phyloP scores from a whole-genome alignment of 2,888 invertebrate genomes.

The Spodoptera littoralis region DNA sequence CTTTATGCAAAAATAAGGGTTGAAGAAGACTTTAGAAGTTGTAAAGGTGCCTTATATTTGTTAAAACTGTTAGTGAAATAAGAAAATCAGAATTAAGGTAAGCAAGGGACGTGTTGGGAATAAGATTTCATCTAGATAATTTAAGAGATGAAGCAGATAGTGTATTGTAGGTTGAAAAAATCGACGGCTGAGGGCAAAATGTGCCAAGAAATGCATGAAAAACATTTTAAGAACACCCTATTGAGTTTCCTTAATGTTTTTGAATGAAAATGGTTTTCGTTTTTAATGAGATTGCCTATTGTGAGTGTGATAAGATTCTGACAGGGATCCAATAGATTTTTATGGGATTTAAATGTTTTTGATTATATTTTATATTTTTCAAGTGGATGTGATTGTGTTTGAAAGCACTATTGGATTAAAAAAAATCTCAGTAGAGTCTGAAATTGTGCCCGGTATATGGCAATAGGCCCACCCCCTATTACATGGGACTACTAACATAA shows the following conservation, averaged over 20 bases:
- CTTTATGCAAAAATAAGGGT: constrained; percentile 33
- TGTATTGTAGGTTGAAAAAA: constrained; percentile 21
- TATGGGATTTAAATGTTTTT: constrained; percentile 26
- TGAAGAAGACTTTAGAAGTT: constrained; percentile 38
- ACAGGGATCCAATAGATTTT: constrained; percentile 14
- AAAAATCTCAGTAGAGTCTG: too few relatives aligned
- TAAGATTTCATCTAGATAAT: constrained; percentile 54
- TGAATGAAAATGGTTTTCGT: constrained; percentile 29
- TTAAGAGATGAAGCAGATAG: constrained; percentile 38
- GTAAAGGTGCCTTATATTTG: constrained; percentile 30
- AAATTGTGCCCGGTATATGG: too few relatives aligned
- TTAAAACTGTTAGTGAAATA: constrained; percentile 26
- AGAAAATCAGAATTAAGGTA: constrained; percentile 43
- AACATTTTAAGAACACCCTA: constrained; percentile 18
- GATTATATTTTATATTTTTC: constrained; percentile 3
- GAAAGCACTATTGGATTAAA: too few relatives aligned
- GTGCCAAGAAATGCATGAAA: constrained; percentile 38
- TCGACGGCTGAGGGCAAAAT: constrained; percentile 13
- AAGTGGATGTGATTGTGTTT: background rate
- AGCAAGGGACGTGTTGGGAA: constrained; percentile 33
- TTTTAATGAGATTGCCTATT: constrained; percentile 22
- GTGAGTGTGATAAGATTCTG: constrained; percentile 23
- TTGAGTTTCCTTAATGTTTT: constrained; percentile 34
- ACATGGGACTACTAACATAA: too few relatives aligned
- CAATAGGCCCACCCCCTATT: too few relatives aligned